A percentile compares a stretch with the other conserved stretches of the same genome.
phyloP scores from a whole-genome alignment of 2,113 vertebrate species.

The Litocranius walleri region DNA sequence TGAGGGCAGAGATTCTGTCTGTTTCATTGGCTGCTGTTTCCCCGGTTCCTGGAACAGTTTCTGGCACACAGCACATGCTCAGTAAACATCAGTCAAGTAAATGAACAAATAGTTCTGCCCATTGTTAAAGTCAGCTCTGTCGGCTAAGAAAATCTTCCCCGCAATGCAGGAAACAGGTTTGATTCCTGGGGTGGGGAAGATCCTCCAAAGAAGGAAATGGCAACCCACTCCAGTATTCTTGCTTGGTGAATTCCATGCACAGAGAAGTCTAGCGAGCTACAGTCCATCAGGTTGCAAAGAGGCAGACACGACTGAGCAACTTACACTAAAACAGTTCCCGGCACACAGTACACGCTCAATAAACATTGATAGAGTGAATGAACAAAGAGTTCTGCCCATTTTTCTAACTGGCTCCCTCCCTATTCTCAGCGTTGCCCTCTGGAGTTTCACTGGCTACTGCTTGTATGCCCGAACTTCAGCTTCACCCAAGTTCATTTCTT shows the following conservation, averaged over 20 bases:
- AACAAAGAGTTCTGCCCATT: neutral
- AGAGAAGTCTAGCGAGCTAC: neutral
- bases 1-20: neutral
- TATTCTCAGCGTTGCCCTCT: accelerated
- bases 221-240: neutral
- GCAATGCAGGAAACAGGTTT: neutral
- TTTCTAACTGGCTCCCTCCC: neutral
- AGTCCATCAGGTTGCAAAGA: neutral
- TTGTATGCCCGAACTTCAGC: accelerated
- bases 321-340: neutral
- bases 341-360: neutral
- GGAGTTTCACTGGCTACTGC: too few species aligned
- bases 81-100: neutral
- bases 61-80: neutral
- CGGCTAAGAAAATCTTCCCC: neutral
- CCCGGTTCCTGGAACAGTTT: neutral
- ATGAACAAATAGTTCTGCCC: neutral
- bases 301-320: neutral
- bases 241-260: neutral
- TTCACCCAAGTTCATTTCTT: neutral
- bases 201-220: neutral
- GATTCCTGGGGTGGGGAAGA: neutral
- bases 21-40: neutral
- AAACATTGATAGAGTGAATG: accelerated
- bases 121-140: neutral